A percentile compares a stretch with the other conserved stretches of the same genome.
phyloP scores from a whole-genome alignment of 2,888 invertebrate species.

The Slavum lentiscoides region DNA sequence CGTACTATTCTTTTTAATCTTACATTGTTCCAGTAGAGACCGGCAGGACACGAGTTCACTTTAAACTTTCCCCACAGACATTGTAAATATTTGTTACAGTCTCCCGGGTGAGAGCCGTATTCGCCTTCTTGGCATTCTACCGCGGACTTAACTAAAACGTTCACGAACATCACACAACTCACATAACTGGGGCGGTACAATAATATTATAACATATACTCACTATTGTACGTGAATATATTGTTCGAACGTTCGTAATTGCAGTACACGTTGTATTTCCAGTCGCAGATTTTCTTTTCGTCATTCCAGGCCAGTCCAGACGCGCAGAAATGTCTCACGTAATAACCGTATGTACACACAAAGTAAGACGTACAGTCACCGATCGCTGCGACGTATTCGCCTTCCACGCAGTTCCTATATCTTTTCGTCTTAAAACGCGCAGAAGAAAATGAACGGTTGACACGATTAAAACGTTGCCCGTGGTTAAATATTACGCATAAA shows the following conservation, averaged over 20 bases:
- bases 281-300: conserved; percentile 70
- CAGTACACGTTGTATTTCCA: conserved; percentile 80
- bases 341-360: conserved; percentile 75
- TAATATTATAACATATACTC: not conserved
- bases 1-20: conserved; percentile 55
- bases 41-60: conserved; percentile 71
- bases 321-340: conserved; percentile 75
- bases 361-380: conserved; percentile 74
- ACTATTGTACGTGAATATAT: conserved; percentile 15
- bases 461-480: not conserved
- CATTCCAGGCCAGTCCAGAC: conserved; percentile 80
- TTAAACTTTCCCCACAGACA: conserved; percentile 80
- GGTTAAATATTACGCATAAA: not conserved
- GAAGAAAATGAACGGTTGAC: not conserved
- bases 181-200: not conserved
- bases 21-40: conserved; percentile 75
- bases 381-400: conserved; percentile 67
- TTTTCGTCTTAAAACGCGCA: conserved; percentile 14
- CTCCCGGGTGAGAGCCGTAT: conserved; percentile 68
- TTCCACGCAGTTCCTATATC: conserved; percentile 33
- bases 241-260: conserved; percentile 58
- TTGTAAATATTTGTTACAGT: conserved; percentile 75
- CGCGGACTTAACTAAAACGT: conserved; percentile 7
- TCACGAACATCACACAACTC: not conserved
- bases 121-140: conserved; percentile 56